Percentiles rank a stretch among this genome's conserved stretches.
Conservation (phyloP, 2,888 invertebrate species). For the Mesochorus sp. region DNA sequence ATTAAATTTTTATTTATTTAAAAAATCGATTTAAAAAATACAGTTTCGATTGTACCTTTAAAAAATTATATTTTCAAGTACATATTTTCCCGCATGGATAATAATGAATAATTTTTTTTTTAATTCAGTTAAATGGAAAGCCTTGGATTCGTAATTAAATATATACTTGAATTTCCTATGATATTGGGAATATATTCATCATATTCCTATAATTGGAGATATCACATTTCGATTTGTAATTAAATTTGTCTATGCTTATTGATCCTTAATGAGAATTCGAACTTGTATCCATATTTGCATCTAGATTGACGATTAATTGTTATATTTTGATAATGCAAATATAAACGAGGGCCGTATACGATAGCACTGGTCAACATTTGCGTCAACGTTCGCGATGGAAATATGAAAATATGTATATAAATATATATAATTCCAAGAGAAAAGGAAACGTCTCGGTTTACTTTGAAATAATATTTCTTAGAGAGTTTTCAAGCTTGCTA, state of each 20-base stretch:
- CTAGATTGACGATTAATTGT: neutral
- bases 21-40: too few species aligned
- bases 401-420: conserved; percentile 21
- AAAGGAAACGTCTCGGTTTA: conserved; percentile 13
- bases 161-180: neutral
- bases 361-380: neutral
- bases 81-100: too few species aligned
- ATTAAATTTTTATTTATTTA: too few species aligned
- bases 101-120: too few species aligned
- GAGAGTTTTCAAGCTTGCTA: neutral
- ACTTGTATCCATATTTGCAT: too few species aligned
- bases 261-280: too few species aligned
- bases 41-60: too few species aligned
- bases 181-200: neutral
- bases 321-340: neutral
- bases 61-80: too few species aligned
- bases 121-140: too few species aligned
- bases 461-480: conserved; percentile 42
- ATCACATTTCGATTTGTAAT: neutral
- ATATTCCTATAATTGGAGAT: neutral
- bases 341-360: neutral
- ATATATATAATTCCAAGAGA: too few species aligned
- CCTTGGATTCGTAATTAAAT: neutral
- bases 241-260: neutral
- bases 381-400: neutral